Conservation (phyloP, 2,888 invertebrate species). For the Dendrolimus houi region DNA sequence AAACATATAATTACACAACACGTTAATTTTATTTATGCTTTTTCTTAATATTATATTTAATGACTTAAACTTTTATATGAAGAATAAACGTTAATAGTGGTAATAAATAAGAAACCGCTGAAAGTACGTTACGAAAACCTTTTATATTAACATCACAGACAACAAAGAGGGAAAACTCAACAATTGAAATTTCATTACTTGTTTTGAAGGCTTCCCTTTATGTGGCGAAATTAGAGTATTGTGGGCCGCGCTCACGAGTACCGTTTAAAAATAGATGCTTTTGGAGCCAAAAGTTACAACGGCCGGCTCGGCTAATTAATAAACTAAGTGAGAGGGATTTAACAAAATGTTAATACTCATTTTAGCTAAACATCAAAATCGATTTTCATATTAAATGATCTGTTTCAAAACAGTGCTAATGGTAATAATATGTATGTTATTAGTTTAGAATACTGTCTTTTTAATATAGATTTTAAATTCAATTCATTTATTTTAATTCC, state of each 20-base stretch:
- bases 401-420: too few species aligned
- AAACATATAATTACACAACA: too few species aligned
- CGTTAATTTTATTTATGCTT: too few species aligned
- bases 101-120: slow-evolving; percentile 1
- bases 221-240: slow-evolving; percentile 16
- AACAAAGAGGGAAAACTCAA: slow-evolving; percentile 19
- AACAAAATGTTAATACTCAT: too few species aligned
- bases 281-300: neutral
- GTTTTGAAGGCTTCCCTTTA: slow-evolving; percentile 21
- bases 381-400: too few species aligned
- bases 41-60: too few species aligned
- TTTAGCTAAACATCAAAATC: too few species aligned
- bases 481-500: too few species aligned
- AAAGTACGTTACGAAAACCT: slow-evolving; percentile 13
- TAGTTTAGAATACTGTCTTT: too few species aligned
- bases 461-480: too few species aligned
- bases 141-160: slow-evolving; percentile 15
- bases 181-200: slow-evolving; percentile 32
- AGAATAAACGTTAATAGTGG: neutral
- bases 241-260: slow-evolving; percentile 2
- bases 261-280: slow-evolving; percentile 2
- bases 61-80: too few species aligned
- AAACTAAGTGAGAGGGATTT: neutral
- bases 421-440: too few species aligned
- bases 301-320: neutral